Evolutionary conservation across 2,888 invertebrate species (phyloP).

Genomic region (Coenonympha arcania): DNA sequence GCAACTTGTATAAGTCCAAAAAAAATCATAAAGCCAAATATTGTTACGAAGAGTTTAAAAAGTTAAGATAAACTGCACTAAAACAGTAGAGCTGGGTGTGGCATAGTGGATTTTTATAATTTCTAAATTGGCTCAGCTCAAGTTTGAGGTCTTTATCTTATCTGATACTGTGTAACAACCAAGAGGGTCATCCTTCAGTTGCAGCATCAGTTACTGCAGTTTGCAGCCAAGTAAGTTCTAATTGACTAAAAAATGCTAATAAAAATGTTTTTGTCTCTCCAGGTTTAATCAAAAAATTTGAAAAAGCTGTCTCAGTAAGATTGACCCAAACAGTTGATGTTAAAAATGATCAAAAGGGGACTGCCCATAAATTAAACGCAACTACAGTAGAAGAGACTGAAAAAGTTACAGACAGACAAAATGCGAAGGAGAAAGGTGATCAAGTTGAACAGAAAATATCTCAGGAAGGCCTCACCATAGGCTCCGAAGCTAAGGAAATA

Average conservation of each 20-base stretch:
- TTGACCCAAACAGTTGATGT: conserved; percentile 31
- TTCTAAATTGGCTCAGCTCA: no score
- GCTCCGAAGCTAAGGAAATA: conserved; percentile 52
- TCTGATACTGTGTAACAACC: no score
- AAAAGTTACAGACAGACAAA: conserved; percentile 22
- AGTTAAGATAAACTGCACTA: no score
- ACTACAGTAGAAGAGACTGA: conserved; percentile 36
- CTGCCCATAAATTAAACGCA: conserved; percentile 30
- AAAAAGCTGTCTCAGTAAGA: conserved; percentile 44
- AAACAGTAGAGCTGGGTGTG: no score
- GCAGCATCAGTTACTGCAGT: no score
- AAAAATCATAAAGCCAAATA: no score
- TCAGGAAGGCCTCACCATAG: conserved; percentile 41
- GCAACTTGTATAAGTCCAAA: no score
- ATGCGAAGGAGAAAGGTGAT: conserved; percentile 23
- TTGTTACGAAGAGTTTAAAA: no score
- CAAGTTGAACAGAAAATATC: conserved; percentile 33
- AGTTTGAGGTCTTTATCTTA: no score
- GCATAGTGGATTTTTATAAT: no score
- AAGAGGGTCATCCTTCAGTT: no score
- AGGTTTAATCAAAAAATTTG: conserved; percentile 55
- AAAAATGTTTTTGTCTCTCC: conserved; percentile 22
- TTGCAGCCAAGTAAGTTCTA: no score
- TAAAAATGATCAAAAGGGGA: conserved; percentile 31
- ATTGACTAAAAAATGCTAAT: background rate